These are phyloP conservation scores for Hemitrygon akajei DNA, from an alignment of 2,797 vertebrate species.

Conservation along the genomic window DNA sequence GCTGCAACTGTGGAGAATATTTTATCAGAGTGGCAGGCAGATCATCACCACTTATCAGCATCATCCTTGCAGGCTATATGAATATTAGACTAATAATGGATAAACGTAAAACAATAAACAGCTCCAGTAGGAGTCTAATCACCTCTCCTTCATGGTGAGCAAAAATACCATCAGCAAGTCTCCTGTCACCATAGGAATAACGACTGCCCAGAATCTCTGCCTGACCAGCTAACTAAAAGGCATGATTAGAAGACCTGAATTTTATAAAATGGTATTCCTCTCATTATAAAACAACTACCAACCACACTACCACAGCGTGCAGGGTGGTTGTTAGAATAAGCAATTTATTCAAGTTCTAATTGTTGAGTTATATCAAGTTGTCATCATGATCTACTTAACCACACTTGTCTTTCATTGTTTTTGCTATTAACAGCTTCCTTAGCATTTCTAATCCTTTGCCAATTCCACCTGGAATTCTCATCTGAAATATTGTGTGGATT, in stretches of 20 bases:
- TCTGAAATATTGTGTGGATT: no score
- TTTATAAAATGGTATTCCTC: neutral
- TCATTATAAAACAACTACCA: neutral
- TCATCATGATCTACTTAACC: no score
- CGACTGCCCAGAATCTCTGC: neutral
- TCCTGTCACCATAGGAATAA: neutral
- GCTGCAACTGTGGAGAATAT: no score
- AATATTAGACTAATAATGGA: no score
- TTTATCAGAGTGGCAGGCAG: no score
- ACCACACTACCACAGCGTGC: neutral
- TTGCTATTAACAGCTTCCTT: no score
- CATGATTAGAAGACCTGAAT: neutral
- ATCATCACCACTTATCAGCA: no score
- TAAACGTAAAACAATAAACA: neutral
- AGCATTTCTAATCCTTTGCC: no score
- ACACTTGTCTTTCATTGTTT: no score
- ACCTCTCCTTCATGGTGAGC: neutral
- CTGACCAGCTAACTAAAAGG: neutral
- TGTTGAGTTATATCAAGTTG: neutral
- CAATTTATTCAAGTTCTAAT: neutral
- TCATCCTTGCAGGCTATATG: no score
- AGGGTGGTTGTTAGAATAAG: neutral
- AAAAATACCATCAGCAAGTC: neutral
- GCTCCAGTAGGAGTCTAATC: neutral
- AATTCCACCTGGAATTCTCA: no score